Base-by-base conservation (phyloP, 2,113 vertebrate species). In the Neomonachus schauinslandi region DNA sequence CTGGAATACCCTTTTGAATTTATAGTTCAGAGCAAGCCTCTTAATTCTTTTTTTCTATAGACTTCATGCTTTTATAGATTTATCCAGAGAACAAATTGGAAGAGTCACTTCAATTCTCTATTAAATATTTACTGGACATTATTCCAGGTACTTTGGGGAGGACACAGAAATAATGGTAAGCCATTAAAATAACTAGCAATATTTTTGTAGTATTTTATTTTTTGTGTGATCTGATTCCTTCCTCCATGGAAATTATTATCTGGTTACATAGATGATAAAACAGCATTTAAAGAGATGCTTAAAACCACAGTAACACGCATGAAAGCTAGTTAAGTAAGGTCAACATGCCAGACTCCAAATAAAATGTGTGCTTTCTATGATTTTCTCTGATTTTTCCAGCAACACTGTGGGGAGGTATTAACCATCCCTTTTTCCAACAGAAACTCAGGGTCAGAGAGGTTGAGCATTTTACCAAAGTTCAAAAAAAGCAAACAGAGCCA, bases 141-240 rank as follows among this genome's bases (percentile, higher is more conserved):
- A 7, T 0, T n/a, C 31, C 18, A 1, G 59, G 28, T 1, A 13
- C 14, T 7, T 13, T 1, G 4, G 18, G 14, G 22, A 36, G 7
- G 39, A 39, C 22, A 1, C 0, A 10, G 26, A 46, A 22, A 6
- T 1, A 22, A 51, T 0, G 31, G 10, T 7, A 26, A 22, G 33
- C 6, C 36, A 2, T 13, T 18, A 22, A 53, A 67, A 33, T 13
- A 51, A 77, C 28, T 5, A 0, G 3, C 2, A 9, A 2, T 19
- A 0, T 15, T n/a, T 72, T 67, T 22, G 10, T 22, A 57, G 33
- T 36, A 0, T 11, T 31, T 36, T 9, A n/a, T 69, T 13, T 82
- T 36, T 63, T 42, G 39, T 42, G 7, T 65, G 9, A 53, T 7
- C 39, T 72, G 10, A n/a, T 33, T 33, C 31, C 14, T 51, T 8